These are phyloP conservation scores for Urosaurus nigricauda DNA, from an alignment of 2,797 vertebrate genomes.

Conservation along the genomic window DNA sequence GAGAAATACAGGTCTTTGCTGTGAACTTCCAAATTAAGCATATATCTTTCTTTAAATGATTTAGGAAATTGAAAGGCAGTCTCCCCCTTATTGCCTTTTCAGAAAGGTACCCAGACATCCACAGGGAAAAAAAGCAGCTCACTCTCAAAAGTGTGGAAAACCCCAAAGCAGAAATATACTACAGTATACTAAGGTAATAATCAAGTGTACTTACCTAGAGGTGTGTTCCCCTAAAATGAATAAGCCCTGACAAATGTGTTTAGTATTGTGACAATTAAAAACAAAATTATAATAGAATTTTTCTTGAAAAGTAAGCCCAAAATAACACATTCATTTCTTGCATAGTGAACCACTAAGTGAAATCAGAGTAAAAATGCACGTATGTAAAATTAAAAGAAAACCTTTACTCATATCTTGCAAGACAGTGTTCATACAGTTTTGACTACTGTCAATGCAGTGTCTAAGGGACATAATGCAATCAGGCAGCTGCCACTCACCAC, in stretches of 20 bases:
- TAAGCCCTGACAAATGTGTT: not conserved
- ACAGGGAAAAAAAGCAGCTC: not conserved
- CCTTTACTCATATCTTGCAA: not conserved
- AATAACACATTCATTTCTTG: too few relatives aligned
- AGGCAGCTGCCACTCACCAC: not conserved
- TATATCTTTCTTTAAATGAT: not conserved
- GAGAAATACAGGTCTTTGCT: slow-evolving; percentile 43
- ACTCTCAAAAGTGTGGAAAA: slow-evolving; percentile 8
- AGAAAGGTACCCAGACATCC: not conserved
- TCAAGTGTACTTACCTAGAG: not conserved
- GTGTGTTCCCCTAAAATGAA: not conserved
- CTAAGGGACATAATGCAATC: not conserved
- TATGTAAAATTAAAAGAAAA: not conserved
- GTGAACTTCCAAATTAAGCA: slow-evolving; percentile 13
- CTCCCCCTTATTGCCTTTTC: not conserved
- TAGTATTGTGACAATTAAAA: not conserved
- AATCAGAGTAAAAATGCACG: slow-evolving; percentile 23
- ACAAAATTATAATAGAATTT: not conserved
- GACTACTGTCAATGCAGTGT: too few relatives aligned
- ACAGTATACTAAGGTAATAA: not conserved
- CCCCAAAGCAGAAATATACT: not conserved
- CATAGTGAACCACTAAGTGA: not conserved
- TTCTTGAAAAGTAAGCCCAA: not conserved
- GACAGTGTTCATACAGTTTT: not conserved
- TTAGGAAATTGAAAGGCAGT: not conserved